Evolutionary conservation across 2,113 vertebrate species (phyloP).

Genomic region (Pavo muticus): DNA sequence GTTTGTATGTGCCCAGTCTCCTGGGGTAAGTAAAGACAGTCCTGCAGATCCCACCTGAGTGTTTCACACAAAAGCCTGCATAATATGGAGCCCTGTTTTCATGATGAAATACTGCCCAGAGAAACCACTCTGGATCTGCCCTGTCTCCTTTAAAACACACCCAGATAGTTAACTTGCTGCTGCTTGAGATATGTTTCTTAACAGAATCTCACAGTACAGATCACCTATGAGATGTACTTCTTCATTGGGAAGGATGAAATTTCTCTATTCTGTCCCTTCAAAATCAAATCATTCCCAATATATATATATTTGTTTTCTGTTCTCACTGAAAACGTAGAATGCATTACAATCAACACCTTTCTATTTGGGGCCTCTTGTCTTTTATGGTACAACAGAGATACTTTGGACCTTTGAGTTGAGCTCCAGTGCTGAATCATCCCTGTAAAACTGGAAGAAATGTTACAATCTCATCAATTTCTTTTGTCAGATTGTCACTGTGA

Average conservation of each 20-base stretch:
- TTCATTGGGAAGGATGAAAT: neutral
- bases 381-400: neutral
- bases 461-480: neutral
- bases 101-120: neutral
- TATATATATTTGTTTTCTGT: neutral
- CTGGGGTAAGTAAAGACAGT: neutral
- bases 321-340: neutral
- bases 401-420: neutral
- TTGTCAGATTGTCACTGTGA: neutral
- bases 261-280: neutral
- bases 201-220: neutral
- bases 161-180: neutral
- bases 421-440: neutral
- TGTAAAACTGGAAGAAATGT: neutral
- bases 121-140: neutral
- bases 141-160: neutral
- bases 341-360: neutral
- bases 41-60: neutral
- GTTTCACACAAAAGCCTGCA: neutral
- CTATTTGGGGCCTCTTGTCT: neutral
- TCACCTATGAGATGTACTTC: neutral
- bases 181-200: neutral
- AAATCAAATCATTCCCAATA: neutral
- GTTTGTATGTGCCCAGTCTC: fast-evolving
- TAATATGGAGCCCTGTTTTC: neutral